These are phyloP conservation scores for Sipha flava DNA, from an alignment of 1,140 invertebrate genomes.

Conservation along the genomic window DNA sequence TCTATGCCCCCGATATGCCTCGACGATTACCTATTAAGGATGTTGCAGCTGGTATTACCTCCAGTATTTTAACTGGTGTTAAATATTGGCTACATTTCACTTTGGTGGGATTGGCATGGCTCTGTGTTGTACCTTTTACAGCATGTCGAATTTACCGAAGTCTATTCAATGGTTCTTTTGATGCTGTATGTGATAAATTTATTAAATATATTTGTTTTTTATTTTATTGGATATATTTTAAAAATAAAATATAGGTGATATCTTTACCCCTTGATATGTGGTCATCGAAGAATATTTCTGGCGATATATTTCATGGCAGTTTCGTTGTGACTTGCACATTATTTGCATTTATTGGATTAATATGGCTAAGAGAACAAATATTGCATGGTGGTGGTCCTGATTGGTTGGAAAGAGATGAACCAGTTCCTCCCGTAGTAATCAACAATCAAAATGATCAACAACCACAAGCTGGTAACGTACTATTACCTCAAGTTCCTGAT, in stretches of 20 bases:
- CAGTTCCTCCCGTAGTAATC: no score
- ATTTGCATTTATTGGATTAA: slow-evolving; percentile 90
- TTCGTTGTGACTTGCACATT: slow-evolving; percentile 94
- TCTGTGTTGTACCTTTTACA: slow-evolving; percentile 91
- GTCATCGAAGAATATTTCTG: slow-evolving; percentile 83
- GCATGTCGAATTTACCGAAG: slow-evolving; percentile 93
- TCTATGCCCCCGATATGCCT: slow-evolving; percentile 99
- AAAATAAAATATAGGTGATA: slow-evolving; percentile 48
- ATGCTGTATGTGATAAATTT: slow-evolving; percentile 46
- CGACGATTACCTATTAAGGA: slow-evolving; percentile 84
- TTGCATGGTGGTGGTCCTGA: slow-evolving; percentile 93
- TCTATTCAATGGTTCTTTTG: slow-evolving; percentile 81
- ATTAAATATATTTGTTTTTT: background rate
- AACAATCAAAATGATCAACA: slow-evolving; percentile 21
- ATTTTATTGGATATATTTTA: background rate
- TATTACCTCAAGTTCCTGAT: slow-evolving; percentile 17
- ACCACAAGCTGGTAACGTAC: background rate
- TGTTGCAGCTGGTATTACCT: slow-evolving; percentile 77
- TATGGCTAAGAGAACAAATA: slow-evolving; percentile 97
- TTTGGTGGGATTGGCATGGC: slow-evolving; percentile 91
- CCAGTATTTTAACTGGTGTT: slow-evolving; percentile 81
- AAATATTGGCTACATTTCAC: slow-evolving; percentile 96
- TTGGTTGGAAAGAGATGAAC: slow-evolving; percentile 65
- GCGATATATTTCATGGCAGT: slow-evolving; percentile 91
- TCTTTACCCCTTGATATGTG: slow-evolving; percentile 85